Conservation (phyloP, 2,888 invertebrate species). For the Ectobius pallidus region DNA sequence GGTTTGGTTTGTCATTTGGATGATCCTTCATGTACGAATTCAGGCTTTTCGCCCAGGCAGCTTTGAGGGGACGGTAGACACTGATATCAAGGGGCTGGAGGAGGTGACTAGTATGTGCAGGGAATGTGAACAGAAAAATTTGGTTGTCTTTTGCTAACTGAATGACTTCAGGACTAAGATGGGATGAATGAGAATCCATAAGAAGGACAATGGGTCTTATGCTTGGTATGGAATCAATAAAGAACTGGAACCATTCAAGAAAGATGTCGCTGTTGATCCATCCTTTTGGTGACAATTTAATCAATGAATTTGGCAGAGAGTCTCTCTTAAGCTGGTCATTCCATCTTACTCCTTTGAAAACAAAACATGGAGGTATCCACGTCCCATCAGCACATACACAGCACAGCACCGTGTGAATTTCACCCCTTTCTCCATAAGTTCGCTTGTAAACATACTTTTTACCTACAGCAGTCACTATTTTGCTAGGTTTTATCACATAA, state of each 20-base stretch:
- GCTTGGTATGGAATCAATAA: neutral
- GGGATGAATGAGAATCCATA: conserved; percentile 46
- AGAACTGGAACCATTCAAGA: neutral
- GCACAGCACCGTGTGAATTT: conserved; percentile 12
- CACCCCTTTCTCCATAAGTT: neutral
- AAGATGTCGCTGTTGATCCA: conserved; percentile 45
- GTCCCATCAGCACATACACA: conserved; percentile 12
- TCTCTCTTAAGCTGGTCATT: conserved; percentile 42
- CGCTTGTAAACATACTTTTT: conserved; percentile 21
- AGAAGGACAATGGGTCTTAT: conserved; percentile 41
- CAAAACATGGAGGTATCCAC: conserved; percentile 20
- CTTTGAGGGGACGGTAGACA: neutral
- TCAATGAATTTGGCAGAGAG: conserved; percentile 45
- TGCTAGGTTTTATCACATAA: conserved; percentile 13
- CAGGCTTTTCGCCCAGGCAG: neutral
- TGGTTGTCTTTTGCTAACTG: no score
- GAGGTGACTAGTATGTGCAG: no score
- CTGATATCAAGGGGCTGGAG: no score
- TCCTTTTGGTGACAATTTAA: conserved; percentile 45
- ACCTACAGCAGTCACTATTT: conserved; percentile 13
- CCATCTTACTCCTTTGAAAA: conserved; percentile 35
- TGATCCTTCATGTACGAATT: neutral
- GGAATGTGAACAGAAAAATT: no score
- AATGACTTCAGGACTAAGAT: conserved; percentile 43
- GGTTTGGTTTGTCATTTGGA: neutral